These are phyloP conservation scores for Chaitophorus viminalis DNA, from an alignment of 2,888 invertebrate species.

Conservation along the genomic window DNA sequence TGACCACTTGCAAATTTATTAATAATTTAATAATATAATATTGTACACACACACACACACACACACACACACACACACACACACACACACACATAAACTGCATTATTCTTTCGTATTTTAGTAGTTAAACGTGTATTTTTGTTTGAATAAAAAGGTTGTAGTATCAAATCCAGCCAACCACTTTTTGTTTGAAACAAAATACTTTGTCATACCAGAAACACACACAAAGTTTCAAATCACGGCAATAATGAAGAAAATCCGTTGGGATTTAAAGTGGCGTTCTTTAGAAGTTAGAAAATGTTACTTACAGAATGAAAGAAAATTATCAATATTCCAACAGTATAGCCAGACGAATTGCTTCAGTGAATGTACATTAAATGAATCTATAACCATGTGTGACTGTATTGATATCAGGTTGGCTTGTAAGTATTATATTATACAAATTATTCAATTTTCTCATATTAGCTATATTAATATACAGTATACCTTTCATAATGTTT, in stretches of 20 bases:
- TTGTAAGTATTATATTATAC: background rate
- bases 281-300: conserved; percentile 6
- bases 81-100: too few species aligned
- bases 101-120: too few species aligned
- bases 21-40: too few species aligned
- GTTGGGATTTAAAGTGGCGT: conserved; percentile 8
- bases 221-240: conserved; percentile 15
- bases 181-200: background rate
- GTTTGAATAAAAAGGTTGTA: background rate
- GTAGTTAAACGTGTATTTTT: too few species aligned
- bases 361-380: conserved; percentile 7
- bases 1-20: too few species aligned
- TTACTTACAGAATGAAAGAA: conserved; percentile 24
- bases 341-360: conserved; percentile 6
- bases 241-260: conserved; percentile 10
- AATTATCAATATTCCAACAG: conserved; percentile 16
- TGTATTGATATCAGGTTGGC: background rate
- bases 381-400: conserved; percentile 11
- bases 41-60: too few species aligned
- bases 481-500: background rate
- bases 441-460: background rate
- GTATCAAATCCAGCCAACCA: background rate
- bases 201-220: background rate
- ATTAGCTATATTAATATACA: background rate
- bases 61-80: too few species aligned